Evolutionary conservation across 2,113 vertebrate species (phyloP).

Genomic region (Oncorhynchus nerka): DNA sequence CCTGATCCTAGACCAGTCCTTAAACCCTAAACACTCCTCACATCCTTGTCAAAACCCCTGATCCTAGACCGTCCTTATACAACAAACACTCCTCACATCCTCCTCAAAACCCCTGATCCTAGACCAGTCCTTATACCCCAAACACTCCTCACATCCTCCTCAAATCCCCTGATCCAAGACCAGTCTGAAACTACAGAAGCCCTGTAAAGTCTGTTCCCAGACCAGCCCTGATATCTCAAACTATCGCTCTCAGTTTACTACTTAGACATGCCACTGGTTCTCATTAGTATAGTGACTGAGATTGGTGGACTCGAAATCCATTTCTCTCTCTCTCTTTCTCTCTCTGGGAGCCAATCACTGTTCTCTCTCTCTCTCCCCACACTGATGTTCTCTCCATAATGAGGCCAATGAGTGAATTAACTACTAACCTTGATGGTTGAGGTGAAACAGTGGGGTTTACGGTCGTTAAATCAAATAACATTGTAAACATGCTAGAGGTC

Average conservation of each 20-base stretch:
- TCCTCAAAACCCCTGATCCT: slow-evolving; percentile 32
- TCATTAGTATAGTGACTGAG: too few relatives aligned
- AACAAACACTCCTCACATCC: neutral
- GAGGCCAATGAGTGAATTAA: neutral
- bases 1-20: slow-evolving; percentile 45
- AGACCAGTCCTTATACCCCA: slow-evolving; percentile 29
- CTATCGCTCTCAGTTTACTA: too few relatives aligned
- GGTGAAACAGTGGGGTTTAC: neutral
- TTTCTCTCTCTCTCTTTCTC: neutral
- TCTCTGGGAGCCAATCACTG: too few relatives aligned
- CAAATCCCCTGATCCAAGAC: slow-evolving; percentile 28
- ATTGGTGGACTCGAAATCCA: too few relatives aligned
- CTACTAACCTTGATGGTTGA: neutral
- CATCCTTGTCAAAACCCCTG: slow-evolving; percentile 14
- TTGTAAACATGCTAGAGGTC: neutral
- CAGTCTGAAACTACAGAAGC: too few relatives aligned
- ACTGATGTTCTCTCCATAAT: too few relatives aligned
- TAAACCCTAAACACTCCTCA: neutral
- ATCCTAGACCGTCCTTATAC: slow-evolving; percentile 36
- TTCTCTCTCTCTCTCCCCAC: neutral
- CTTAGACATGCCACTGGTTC: too few relatives aligned
- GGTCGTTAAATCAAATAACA: too few relatives aligned
- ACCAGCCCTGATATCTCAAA: slow-evolving; percentile 19
- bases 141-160: neutral
- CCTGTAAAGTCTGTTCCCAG: slow-evolving; percentile 21